A percentile compares a stretch with the other conserved stretches of the same genome.
These are phyloP conservation scores for Grantiella picta DNA, from an alignment of 2,113 vertebrate genomes.

Conservation along the genomic window DNA sequence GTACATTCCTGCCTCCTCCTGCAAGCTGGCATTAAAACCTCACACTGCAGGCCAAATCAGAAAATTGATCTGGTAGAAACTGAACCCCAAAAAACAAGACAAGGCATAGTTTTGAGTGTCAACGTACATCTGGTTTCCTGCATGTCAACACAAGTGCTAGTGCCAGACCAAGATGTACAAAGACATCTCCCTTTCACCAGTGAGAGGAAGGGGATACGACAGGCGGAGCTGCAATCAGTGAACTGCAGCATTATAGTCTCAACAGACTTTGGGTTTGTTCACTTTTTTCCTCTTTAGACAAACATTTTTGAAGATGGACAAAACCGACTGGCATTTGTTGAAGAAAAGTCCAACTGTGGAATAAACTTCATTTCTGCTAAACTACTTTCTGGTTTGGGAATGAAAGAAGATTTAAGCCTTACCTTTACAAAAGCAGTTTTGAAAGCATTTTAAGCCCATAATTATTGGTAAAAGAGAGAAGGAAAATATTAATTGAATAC, in stretches of 20 bases:
- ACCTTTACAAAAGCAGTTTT: not conserved
- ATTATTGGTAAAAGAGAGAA: not conserved
- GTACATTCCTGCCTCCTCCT: not conserved
- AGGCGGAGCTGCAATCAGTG: not conserved
- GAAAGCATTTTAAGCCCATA: not conserved
- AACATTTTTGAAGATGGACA: not conserved
- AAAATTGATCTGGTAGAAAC: not conserved
- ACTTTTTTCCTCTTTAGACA: not conserved
- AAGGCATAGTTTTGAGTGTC: not conserved
- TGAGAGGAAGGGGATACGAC: not conserved
- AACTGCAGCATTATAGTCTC: not conserved
- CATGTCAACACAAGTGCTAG: not conserved
- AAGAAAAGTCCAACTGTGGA: not conserved
- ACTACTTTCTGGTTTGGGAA: not conserved
- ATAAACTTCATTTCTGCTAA: not conserved
- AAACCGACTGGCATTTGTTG: not conserved
- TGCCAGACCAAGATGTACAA: not conserved
- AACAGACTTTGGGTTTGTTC: not conserved
- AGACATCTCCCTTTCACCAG: not conserved
- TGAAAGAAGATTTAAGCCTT: not conserved
- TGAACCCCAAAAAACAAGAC: not conserved
- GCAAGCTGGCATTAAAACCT: not conserved
- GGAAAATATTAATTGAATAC: not conserved
- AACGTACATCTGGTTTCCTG: not conserved
- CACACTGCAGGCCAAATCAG: not conserved